phyloP scores from a whole-genome alignment of 2,797 vertebrate species.

The Botia almorhae region DNA sequence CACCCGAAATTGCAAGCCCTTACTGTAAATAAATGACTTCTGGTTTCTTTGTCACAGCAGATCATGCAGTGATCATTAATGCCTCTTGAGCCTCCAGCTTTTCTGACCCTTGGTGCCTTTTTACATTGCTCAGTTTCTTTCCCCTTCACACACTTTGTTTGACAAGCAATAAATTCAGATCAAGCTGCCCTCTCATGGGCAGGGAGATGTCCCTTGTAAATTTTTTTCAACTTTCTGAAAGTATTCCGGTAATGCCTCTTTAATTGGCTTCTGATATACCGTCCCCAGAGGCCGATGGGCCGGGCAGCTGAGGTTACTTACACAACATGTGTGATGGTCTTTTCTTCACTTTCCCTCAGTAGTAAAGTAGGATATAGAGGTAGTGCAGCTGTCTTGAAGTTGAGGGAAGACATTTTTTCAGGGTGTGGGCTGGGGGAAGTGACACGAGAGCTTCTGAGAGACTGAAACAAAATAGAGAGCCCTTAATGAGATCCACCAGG shows the following conservation, averaged over 20 bases:
- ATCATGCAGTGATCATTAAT: too few species aligned
- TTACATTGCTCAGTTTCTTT: slow-evolving; percentile 58
- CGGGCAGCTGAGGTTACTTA: slow-evolving; percentile 73
- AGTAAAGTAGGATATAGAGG: slow-evolving; percentile 11
- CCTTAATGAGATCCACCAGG: slow-evolving; percentile 46
- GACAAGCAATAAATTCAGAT: slow-evolving; percentile 78
- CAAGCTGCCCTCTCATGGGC: slow-evolving; percentile 72
- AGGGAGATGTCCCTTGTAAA: slow-evolving; percentile 70
- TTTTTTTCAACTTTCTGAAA: slow-evolving; percentile 71
- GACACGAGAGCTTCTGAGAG: background rate
- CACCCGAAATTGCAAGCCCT: too few species aligned
- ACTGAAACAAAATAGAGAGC: slow-evolving; percentile 25
- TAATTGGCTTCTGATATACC: slow-evolving; percentile 80
- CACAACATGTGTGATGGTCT: slow-evolving; percentile 68
- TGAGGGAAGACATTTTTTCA: slow-evolving; percentile 3
- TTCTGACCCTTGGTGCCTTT: slow-evolving; percentile 39
- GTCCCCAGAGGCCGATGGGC: slow-evolving; percentile 63
- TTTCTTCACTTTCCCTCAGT: slow-evolving; percentile 17
- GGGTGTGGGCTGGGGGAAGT: background rate
- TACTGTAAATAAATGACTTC: too few species aligned
- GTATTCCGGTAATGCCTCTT: slow-evolving; percentile 78
- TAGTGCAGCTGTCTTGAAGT: slow-evolving; percentile 26
- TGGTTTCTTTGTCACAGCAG: too few species aligned
- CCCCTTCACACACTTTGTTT: slow-evolving; percentile 73
- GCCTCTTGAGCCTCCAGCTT: slow-evolving; percentile 17